Conservation (phyloP, 2,797 vertebrate species). For the Gadopsis marmoratus region DNA sequence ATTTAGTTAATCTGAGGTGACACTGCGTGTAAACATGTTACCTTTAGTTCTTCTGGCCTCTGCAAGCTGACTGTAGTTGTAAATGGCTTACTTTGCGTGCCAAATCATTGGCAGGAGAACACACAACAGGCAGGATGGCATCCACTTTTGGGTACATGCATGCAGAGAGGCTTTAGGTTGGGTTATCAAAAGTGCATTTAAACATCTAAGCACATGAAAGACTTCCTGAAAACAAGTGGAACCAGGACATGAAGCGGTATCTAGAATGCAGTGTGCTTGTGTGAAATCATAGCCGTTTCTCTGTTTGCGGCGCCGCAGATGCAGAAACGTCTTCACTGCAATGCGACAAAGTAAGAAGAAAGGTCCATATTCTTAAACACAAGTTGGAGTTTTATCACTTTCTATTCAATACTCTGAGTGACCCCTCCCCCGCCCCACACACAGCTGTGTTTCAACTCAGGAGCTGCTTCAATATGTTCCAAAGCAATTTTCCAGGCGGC, state of each 20-base stretch:
- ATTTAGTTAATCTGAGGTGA: constrained; percentile 4
- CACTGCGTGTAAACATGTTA: constrained; percentile 7
- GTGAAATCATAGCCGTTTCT: constrained; percentile 13
- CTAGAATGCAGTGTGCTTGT: not conserved
- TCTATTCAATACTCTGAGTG: constrained; percentile 37
- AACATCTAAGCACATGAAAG: constrained; percentile 37
- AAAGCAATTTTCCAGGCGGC: constrained; percentile 43
- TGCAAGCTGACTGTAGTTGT: constrained; percentile 17
- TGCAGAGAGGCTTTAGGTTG: not conserved
- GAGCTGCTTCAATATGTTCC: constrained; percentile 27
- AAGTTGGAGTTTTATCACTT: constrained; percentile 30
- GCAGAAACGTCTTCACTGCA: constrained; percentile 20
- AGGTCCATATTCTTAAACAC: constrained; percentile 24
- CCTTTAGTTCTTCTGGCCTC: constrained; percentile 15
- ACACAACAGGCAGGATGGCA: constrained; percentile 21
- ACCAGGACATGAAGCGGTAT: constrained; percentile 7
- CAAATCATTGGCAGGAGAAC: constrained; percentile 46
- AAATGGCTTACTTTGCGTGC: constrained; percentile 35
- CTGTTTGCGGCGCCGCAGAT: constrained; percentile 9
- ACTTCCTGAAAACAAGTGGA: constrained; percentile 8
- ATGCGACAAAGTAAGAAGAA: constrained; percentile 12
- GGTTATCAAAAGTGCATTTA: constrained; percentile 41
- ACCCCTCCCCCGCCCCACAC: not conserved
- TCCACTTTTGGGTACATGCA: constrained; percentile 31
- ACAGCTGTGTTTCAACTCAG: constrained; percentile 39